phyloP scores from a whole-genome alignment of 2,113 vertebrate genomes.

The Etheostoma cragini region DNA sequence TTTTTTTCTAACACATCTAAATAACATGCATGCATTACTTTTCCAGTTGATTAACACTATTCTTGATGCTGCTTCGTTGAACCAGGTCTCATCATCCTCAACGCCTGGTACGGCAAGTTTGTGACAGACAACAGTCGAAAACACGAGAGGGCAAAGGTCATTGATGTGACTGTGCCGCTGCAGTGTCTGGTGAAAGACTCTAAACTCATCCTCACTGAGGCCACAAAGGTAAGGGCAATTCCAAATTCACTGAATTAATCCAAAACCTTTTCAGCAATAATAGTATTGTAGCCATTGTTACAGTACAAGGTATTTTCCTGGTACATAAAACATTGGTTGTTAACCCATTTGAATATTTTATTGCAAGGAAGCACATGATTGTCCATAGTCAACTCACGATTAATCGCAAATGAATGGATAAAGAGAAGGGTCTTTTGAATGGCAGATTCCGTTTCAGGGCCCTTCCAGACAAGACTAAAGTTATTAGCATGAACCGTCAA shows the following conservation, averaged over 20 bases:
- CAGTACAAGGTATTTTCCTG: neutral
- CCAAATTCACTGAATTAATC: neutral
- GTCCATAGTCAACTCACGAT: too few species aligned
- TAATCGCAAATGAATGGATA: too few species aligned
- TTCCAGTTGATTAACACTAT: neutral
- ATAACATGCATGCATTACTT: neutral
- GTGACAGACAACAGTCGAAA: constrained; percentile 94
- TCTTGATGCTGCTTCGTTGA: constrained; percentile 7
- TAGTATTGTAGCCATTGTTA: neutral
- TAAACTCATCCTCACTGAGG: constrained; percentile 97
- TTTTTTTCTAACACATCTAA: neutral
- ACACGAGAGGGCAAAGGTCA: constrained; percentile 94
- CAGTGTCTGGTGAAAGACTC: constrained; percentile 99
- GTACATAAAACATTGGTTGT: neutral
- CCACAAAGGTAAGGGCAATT: constrained; percentile 88
- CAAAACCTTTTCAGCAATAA: neutral
- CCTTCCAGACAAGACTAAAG: too few species aligned
- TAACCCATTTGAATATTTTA: too few species aligned
- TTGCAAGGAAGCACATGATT: too few species aligned
- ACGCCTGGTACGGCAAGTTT: constrained; percentile 99
- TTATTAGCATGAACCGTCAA: too few species aligned
- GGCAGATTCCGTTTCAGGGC: too few species aligned
- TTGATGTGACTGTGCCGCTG: constrained; percentile 95
- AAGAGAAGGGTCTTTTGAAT: too few species aligned
- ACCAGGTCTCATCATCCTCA: constrained; percentile 94